phyloP scores from a whole-genome alignment of 2,113 vertebrate species.

The Hoplias malabaricus region DNA sequence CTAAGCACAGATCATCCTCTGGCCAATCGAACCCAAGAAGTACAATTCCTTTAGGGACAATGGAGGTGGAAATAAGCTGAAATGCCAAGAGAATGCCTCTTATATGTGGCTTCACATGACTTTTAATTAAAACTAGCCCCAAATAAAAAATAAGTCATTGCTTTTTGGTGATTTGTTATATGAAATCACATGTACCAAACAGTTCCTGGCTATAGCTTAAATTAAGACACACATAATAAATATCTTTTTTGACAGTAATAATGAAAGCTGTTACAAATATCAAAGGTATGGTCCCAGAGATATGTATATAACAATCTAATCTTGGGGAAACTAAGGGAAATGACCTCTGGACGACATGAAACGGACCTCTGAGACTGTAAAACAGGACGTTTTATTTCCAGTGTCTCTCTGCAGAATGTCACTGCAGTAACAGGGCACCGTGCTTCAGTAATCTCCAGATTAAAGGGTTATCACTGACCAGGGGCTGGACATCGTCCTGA shows the following conservation, averaged over 20 bases:
- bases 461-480: slow-evolving; percentile 10
- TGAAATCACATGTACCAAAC: no score
- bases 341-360: background rate
- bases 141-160: background rate
- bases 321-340: no score
- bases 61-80: background rate
- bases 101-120: no score
- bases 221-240: no score
- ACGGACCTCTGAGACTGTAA: background rate
- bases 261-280: no score
- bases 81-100: background rate
- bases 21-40: background rate
- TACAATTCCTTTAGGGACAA: background rate
- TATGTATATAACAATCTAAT: no score
- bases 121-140: background rate
- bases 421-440: slow-evolving; percentile 12
- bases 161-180: no score
- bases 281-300: no score
- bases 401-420: slow-evolving; percentile 28
- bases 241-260: no score
- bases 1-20: background rate
- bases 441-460: slow-evolving; percentile 47
- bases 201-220: no score
- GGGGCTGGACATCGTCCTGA: background rate
- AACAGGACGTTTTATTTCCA: slow-evolving; percentile 8